Evolutionary conservation across 2,113 vertebrate species (phyloP).

Genomic region (Chaetops frenatus): DNA sequence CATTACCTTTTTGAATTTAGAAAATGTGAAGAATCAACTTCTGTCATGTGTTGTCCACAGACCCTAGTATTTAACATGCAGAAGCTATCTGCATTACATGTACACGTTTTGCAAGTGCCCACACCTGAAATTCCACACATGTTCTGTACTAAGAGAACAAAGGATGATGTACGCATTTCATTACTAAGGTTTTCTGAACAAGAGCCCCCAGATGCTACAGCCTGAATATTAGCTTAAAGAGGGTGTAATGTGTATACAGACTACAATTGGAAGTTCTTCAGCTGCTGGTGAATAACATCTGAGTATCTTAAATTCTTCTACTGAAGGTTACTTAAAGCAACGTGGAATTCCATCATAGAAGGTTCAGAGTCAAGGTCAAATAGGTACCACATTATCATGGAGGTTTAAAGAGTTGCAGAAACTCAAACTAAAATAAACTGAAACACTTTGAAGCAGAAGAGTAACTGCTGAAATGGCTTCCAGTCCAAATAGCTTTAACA

Average conservation of each 20-base stretch:
- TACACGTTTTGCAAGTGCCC: not conserved
- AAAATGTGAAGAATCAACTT: not conserved
- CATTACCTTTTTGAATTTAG: not conserved
- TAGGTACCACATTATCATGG: not conserved
- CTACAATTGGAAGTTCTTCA: not conserved
- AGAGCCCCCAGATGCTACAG: not conserved
- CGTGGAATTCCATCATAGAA: not conserved
- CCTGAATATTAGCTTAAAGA: not conserved
- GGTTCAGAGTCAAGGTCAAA: not conserved
- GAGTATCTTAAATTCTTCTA: not conserved
- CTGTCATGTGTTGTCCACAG: not conserved
- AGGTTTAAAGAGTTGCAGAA: not conserved
- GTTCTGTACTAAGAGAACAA: not conserved
- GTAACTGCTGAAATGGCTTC: not conserved
- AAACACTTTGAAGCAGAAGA: not conserved
- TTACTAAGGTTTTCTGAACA: not conserved
- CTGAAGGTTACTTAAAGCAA: not conserved
- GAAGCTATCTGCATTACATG: accelerated
- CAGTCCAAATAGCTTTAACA: not conserved
- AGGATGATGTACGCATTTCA: not conserved
- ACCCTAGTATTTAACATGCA: not conserved
- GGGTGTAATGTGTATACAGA: not conserved
- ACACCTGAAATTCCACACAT: not conserved
- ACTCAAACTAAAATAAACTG: not conserved
- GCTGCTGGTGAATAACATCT: not conserved